Evolutionary conservation across 2,888 invertebrate species (phyloP).

Genomic region (Xanthia togata): DNA sequence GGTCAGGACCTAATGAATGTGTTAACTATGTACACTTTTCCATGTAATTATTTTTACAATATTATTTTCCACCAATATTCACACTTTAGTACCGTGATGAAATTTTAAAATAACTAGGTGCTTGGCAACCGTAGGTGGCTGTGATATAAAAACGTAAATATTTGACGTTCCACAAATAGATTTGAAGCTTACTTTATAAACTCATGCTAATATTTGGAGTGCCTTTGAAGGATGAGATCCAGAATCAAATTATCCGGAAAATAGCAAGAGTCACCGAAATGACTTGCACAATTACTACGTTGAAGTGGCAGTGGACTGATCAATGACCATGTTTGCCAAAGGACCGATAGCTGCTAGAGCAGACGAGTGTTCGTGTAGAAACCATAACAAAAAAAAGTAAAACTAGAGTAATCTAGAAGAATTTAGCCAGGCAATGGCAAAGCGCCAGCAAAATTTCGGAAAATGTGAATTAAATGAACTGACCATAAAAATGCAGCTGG

Average conservation of each 20-base stretch:
- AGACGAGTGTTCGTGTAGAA: too few species aligned
- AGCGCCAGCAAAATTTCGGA: too few species aligned
- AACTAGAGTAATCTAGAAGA: too few species aligned
- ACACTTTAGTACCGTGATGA: constrained; percentile 11
- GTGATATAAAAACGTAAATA: background rate
- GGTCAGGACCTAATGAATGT: constrained; percentile 13
- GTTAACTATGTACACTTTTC: constrained; percentile 20
- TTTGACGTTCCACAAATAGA: background rate
- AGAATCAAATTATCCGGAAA: background rate
- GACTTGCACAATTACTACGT: background rate
- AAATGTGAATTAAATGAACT: background rate
- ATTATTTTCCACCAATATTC: constrained; percentile 31
- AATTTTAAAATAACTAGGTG: constrained; percentile 1
- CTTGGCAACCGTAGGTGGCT: background rate
- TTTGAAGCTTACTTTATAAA: background rate
- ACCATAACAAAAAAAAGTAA: too few species aligned
- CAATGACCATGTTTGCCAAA: background rate
- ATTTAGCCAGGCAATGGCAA: too few species aligned
- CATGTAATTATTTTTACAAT: constrained; percentile 31
- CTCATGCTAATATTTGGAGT: background rate
- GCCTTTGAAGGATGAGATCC: background rate
- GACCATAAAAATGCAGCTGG: too few species aligned
- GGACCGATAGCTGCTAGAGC: background rate
- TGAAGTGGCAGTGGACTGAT: background rate
- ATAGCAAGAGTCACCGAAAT: background rate